Evolutionary conservation across 2,888 invertebrate genomes (phyloP), one percentile per base, ranked within the genome.

Genomic region (Psylliodes chrysocephalus): DNA sequence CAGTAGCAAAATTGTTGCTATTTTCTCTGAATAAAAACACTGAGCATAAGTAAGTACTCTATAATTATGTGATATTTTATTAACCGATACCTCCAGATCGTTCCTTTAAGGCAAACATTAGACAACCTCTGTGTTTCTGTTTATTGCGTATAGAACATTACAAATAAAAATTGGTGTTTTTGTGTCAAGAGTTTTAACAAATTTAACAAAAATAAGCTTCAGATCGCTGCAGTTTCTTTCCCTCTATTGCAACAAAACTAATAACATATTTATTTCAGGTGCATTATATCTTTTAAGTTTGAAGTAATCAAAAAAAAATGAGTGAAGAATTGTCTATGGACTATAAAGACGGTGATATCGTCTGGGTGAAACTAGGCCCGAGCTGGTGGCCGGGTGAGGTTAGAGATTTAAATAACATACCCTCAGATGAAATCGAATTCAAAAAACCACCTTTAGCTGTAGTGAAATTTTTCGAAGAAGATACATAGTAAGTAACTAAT

Each of bases 321-420:
- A 88, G 89, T 84, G 90, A 90, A 76, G 89, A 89, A 83, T 87
- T 87, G 75, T 86, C 88, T 84, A 85, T 87, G 73, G 55, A 60
- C 25, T 91, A 90, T 83, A 84, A 86, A 74, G 89, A 90, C 73
- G 91, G 91, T 55, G 92, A 94, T 76, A 85, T 93, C 75, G 94
- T 94, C 68, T 94, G 94, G 94, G 92, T 93, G 15, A 94, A 93
- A 82, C 82, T 93, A 67, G 90, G 91, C 35, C 86, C 88, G 38
- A 89, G 88, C 75, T 94, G 93, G 93, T 94, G 94, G 94, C 94
- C 94, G 19, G 93, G 92, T 8, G 90, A 91, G 81, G 92, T 94
- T 64, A 86, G 86, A 67, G 83, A 85, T 70, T 79, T 85, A 17
- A 87, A 87, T 56, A 85, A 85, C 75, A 82, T 92, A 60, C 90